phyloP scores from a whole-genome alignment of 1,140 invertebrate species.

The Batillaria attramentaria region DNA sequence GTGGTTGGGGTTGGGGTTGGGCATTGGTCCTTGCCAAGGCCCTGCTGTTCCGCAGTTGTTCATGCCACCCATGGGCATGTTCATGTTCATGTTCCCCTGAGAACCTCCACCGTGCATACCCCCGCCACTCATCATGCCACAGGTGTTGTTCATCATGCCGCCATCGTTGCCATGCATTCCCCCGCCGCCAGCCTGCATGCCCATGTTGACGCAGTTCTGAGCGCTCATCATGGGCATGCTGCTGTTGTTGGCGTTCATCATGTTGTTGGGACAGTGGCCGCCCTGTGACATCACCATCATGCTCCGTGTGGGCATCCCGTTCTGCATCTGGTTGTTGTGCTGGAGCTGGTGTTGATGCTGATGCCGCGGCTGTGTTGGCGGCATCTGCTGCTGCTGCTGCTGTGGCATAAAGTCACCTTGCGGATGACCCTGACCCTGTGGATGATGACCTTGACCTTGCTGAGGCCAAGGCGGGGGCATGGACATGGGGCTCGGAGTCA shows the following conservation, averaged over 20 bases:
- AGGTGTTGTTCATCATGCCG: not conserved
- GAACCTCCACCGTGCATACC: not conserved
- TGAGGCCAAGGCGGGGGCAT: slow-evolving; percentile 25
- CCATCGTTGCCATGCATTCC: not conserved
- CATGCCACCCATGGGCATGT: not conserved
- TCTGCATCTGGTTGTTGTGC: slow-evolving; percentile 43
- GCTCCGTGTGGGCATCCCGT: slow-evolving; percentile 32
- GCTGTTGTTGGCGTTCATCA: slow-evolving; percentile 28
- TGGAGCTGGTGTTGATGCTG: slow-evolving; percentile 29
- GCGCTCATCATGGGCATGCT: slow-evolving; percentile 36
- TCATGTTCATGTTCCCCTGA: not conserved
- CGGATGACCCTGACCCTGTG: not conserved
- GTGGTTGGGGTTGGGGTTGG: not conserved
- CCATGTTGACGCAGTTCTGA: not conserved
- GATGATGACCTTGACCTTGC: slow-evolving; percentile 33
- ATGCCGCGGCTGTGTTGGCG: slow-evolving; percentile 28
- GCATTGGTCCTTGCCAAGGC: slow-evolving; percentile 7
- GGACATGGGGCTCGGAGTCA: slow-evolving; percentile 47
- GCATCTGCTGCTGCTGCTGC: slow-evolving; percentile 43
- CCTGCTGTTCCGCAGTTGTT: not conserved
- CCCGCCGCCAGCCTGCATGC: too few relatives aligned
- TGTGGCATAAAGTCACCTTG: slow-evolving; percentile 36
- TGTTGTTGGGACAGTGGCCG: slow-evolving; percentile 8
- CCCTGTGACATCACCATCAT: not conserved
- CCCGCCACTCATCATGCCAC: not conserved